Evolutionary conservation across 2,797 vertebrate genomes (phyloP), one percentile per base, ranked within the genome.

Genomic region (Hipposideros larvatus): DNA sequence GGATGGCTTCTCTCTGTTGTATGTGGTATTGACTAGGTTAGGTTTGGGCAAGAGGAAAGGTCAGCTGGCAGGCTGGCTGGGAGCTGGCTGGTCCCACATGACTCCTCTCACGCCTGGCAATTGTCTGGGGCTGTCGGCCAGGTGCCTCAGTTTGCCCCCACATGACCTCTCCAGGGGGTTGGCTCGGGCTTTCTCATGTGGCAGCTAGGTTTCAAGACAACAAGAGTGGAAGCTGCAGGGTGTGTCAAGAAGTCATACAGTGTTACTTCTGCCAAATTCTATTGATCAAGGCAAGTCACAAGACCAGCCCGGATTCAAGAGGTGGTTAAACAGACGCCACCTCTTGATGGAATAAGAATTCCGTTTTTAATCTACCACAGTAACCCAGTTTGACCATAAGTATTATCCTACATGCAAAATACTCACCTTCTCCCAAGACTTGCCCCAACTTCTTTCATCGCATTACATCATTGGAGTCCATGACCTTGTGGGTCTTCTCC

Each of bases 111-210:
- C 10, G 28, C 31, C 37, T 71, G n/a, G n/a, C 11, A 43, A 37
- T 21, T 19, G 46, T 31, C n/a, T 15, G n/a, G 51, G 80, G 68
- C 41, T 48, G 46, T n/a, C 15, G 28, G 48, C 13, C 48, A 51
- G 13, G 48, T 51, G 43, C 2, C 65, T 63, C 19, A 5, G 43
- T 68, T 90, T 55, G 8, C 41, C 46, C 66, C 70, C 11, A 4
- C 1, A 5, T 4, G 34, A 31, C 34, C 9, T 65, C 46, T 86
- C 55, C 13, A 1, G n/a, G 4, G 28, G 66, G 46, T 34, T 31
- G n/a, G 55, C 77, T 59, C 2, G 0, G n/a, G 41, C 28, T 46
- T 51, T 9, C 37, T 82, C 22, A 1, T 0, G 4, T 6, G 46
- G 28, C 16, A 26, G 34, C 53, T 7, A 0, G 8, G 48, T 24